Percentiles rank a stretch among this genome's conserved stretches.
These are phyloP conservation scores for Augochlora pura DNA, from an alignment of 1,140 invertebrate species.

Conservation along the genomic window DNA sequence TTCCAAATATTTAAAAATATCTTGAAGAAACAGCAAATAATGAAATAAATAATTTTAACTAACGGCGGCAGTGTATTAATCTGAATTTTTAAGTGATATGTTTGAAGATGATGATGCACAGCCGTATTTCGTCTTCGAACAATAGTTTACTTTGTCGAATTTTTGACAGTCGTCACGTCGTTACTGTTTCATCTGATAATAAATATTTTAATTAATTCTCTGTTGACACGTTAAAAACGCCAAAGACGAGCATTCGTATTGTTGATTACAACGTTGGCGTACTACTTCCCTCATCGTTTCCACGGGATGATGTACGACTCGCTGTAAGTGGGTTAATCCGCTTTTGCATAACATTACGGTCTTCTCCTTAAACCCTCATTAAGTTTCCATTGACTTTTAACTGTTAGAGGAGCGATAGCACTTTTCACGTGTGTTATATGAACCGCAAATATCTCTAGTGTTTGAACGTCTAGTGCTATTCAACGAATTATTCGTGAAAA, in stretches of 20 bases:
- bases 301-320: background rate
- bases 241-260: background rate
- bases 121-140: too few species aligned
- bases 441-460: background rate
- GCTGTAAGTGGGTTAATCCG: conserved; percentile 46
- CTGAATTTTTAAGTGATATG: too few species aligned
- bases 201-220: background rate
- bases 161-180: too few species aligned
- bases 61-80: too few species aligned
- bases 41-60: too few species aligned
- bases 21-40: too few species aligned
- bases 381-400: conserved; percentile 13
- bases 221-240: background rate
- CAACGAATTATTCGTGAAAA: background rate
- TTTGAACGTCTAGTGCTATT: background rate
- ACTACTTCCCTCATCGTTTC: conserved; percentile 42
- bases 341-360: conserved; percentile 36
- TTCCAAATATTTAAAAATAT: too few species aligned
- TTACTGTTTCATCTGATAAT: too few species aligned
- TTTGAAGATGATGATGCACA: too few species aligned
- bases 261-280: conserved; percentile 24
- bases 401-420: background rate
- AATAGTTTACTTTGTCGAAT: too few species aligned
- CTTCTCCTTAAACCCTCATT: background rate
- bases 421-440: background rate